phyloP scores from a whole-genome alignment of 2,888 invertebrate genomes.

The Hermodice carunculata region DNA sequence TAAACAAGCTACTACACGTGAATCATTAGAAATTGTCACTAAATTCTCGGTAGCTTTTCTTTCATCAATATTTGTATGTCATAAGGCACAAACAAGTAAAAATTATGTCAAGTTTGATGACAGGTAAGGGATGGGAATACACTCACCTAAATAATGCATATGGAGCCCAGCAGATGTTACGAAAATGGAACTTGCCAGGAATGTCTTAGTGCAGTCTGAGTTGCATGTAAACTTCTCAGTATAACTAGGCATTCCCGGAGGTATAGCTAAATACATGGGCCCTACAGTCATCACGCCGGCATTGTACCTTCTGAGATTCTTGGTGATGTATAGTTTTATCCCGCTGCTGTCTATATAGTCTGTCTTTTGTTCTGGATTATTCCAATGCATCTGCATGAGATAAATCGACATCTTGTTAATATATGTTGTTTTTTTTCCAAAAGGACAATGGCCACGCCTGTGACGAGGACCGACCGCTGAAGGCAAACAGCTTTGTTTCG shows the following conservation, averaged over 20 bases:
- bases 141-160: neutral
- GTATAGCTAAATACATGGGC: neutral
- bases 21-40: too few species aligned
- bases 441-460: too few species aligned
- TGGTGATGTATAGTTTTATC: conserved; percentile 4
- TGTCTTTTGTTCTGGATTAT: conserved; percentile 7
- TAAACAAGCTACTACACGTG: too few species aligned
- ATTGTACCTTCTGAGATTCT: neutral
- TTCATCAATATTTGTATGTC: too few species aligned
- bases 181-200: neutral
- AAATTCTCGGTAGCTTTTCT: too few species aligned
- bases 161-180: neutral
- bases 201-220: neutral
- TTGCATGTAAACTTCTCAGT: neutral
- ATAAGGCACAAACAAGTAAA: too few species aligned
- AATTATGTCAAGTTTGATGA: too few species aligned
- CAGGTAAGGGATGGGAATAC: neutral
- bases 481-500: too few species aligned
- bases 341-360: neutral
- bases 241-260: neutral
- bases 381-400: conserved; percentile 20
- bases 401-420: too few species aligned
- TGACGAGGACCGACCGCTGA: too few species aligned
- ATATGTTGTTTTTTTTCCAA: too few species aligned
- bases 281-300: neutral